Conservation (phyloP, 2,888 invertebrate genomes). For the Rotaria sp. region DNA sequence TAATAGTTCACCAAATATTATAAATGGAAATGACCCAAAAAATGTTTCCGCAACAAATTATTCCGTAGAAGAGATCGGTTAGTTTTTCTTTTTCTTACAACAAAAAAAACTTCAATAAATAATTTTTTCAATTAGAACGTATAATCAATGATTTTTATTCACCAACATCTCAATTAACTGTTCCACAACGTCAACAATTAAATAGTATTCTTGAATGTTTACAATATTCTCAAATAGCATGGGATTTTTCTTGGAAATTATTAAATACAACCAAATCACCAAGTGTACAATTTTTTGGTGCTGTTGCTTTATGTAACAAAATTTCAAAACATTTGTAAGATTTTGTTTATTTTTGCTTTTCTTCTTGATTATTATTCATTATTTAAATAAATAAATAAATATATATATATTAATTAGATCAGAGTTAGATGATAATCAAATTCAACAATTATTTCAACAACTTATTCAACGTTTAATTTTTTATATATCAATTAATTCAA, state of each 20-base stretch:
- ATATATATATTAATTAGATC: neutral
- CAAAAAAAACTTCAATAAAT: no score
- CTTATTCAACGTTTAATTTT: neutral
- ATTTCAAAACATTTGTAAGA: conserved; percentile 41
- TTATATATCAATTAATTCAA: conserved; percentile 23
- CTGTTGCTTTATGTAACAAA: conserved; percentile 41
- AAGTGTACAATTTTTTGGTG: conserved; percentile 42
- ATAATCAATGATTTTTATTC: conserved; percentile 26
- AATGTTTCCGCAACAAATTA: neutral
- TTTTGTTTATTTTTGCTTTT: neutral
- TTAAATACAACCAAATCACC: conserved; percentile 39
- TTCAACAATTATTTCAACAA: conserved; percentile 24
- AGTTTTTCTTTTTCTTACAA: no score
- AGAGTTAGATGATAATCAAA: conserved; percentile 19
- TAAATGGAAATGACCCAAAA: neutral
- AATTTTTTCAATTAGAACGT: neutral
- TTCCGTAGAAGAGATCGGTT: neutral
- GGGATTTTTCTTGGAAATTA: conserved; percentile 41
- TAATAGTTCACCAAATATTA: neutral
- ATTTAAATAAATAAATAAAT: no score
- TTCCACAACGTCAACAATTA: conserved; percentile 27
- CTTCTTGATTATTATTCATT: neutral
- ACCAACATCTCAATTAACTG: neutral
- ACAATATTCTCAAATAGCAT: conserved; percentile 28
- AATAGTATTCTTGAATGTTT: conserved; percentile 20